Evolutionary conservation across 1,140 invertebrate species (phyloP), one percentile per base, ranked within the genome.

Genomic region (Pteromalus puparum): DNA sequence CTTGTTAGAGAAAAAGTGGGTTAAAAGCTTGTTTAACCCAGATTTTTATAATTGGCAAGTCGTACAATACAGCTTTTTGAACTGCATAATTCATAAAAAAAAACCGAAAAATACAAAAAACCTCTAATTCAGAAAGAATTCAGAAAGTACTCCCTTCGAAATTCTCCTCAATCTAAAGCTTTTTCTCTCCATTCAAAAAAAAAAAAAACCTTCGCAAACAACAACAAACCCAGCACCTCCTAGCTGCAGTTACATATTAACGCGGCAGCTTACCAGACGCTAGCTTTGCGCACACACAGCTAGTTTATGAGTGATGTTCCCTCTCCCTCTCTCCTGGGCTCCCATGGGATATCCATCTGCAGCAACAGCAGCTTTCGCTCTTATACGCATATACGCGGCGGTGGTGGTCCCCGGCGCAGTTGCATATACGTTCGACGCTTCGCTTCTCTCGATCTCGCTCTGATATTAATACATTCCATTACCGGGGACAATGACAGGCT

Each of bases 381-480:
- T 21, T 78, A 65, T 42, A 70, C 12, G 26, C 38, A 70, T 61
- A 61, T 5, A 21, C 28, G 67, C 24, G 26, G 67, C 21, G 21
- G 67, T 26, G 24, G 67, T 28, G n/a, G n/a, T n/a, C 28, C 5
- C n/a, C 24, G 9, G 26, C 67, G 72, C 30, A n/a, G 30, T 34
- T 46, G 79, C 86, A 81, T 70, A 82, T 42, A 15, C 61, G 67
- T 38, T 46, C 34, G 34, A 74, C 15, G 21, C 78, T 46, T 48
- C 68, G 12, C 42, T 72, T 76, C 68, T 46, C 74, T 73, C 67
- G 53, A 61, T 68, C 67, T 42, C 81, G 46, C 21, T 82, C 61
- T 88, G 89, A 91, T 92, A 92, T 92, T 92, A 92, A 92, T 92
- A 92, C 90, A 92, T 92, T 92, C 92, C 92, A 92, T 92, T 92